Conservation (phyloP, 1,140 invertebrate genomes). For the Vanessa tameamea region DNA sequence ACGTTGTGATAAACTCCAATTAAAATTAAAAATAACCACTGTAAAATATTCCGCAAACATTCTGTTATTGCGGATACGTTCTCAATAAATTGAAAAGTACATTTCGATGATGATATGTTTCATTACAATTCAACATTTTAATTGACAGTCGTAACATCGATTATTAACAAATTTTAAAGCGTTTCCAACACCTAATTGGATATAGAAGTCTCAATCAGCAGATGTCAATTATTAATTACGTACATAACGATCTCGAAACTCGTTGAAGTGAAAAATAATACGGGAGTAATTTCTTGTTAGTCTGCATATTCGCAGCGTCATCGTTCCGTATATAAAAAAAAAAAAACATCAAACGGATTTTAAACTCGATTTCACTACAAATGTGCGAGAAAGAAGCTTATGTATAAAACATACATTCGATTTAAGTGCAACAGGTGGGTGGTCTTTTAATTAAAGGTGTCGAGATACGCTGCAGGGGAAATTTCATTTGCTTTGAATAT, state of each 20-base stretch:
- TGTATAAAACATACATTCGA: constrained; percentile 7
- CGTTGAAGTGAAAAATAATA: not conserved
- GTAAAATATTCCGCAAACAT: not conserved
- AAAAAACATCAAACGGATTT: constrained; percentile 18
- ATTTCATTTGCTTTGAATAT: constrained; percentile 16
- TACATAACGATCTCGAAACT: not conserved
- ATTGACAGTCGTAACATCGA: not conserved
- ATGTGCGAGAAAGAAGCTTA: constrained; percentile 16
- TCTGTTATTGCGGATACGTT: not conserved
- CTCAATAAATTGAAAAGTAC: not conserved
- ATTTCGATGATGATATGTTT: not conserved
- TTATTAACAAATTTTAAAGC: not conserved
- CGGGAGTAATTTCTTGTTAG: not conserved
- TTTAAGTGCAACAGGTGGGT: constrained; percentile 10
- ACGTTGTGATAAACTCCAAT: not conserved
- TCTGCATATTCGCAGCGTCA: constrained; percentile 19
- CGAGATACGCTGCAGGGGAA: constrained; percentile 5
- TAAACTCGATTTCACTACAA: constrained; percentile 23
- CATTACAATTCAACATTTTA: not conserved
- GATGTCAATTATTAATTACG: constrained; percentile 7
- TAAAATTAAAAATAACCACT: constrained; percentile 9
- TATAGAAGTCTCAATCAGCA: not conserved
- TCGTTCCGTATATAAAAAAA: not conserved
- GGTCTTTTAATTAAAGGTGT: constrained; percentile 17
- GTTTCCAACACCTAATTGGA: not conserved